Percentiles rank a stretch among this genome's conserved stretches.
phyloP scores from a whole-genome alignment of 1,140 invertebrate species.

The Heterodera schachtii region DNA sequence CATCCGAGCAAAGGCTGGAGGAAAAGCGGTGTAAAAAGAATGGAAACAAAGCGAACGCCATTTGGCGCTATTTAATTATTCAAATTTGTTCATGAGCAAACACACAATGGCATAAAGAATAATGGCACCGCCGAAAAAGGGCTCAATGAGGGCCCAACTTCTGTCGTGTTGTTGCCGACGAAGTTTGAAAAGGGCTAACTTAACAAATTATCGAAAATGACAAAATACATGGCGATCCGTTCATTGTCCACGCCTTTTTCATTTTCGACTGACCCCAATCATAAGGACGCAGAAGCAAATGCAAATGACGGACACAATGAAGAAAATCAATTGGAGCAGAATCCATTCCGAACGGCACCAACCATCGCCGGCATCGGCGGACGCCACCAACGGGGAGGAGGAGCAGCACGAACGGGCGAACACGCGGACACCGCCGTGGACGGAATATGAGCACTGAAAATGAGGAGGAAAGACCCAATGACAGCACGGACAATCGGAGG shows the following conservation, averaged over 20 bases:
- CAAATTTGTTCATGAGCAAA: constrained; percentile 13
- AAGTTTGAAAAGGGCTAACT: constrained; percentile 33
- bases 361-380: not conserved
- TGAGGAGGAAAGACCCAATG: not conserved
- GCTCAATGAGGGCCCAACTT: constrained; percentile 85
- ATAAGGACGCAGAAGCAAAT: constrained; percentile 17
- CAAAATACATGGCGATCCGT: not conserved
- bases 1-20: constrained; percentile 79
- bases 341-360: constrained; percentile 6
- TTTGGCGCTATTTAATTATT: no score
- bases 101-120: constrained; percentile 83
- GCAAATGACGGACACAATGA: constrained; percentile 9
- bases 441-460: constrained; percentile 48
- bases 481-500: no score
- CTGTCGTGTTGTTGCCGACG: constrained; percentile 73
- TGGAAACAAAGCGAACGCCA: not conserved
- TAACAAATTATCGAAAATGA: no score
- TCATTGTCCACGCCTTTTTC: not conserved
- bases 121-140: constrained; percentile 80
- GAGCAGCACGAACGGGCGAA: constrained; percentile 36
- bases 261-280: not conserved
- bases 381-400: not conserved
- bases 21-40: no score
- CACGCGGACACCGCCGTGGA: constrained; percentile 31
- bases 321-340: constrained; percentile 12